Percentiles rank a stretch among this genome's conserved stretches.
phyloP scores from a whole-genome alignment of 1,140 invertebrate genomes.

The Philotrypesis tridentata region DNA sequence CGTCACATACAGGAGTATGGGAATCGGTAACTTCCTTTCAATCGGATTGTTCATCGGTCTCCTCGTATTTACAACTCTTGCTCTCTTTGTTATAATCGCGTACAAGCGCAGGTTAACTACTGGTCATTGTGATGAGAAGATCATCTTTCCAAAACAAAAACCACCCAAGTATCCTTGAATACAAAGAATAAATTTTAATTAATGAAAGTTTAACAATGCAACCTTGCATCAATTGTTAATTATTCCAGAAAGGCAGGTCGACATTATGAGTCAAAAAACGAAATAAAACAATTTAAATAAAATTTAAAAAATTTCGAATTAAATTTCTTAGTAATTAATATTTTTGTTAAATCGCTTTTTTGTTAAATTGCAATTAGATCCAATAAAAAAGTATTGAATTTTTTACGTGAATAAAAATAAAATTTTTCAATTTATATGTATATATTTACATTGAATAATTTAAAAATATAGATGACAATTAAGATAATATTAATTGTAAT shows the following conservation, averaged over 20 bases:
- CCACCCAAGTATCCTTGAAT: neutral
- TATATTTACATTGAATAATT: no score
- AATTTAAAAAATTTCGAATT: neutral
- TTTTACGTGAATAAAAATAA: no score
- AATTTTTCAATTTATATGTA: no score
- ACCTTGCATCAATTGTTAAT: neutral
- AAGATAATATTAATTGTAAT: no score
- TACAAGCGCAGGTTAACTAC: constrained; percentile 14
- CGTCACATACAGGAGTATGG: constrained; percentile 36
- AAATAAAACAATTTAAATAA: no score
- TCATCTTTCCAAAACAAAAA: neutral
- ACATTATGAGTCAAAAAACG: no score
- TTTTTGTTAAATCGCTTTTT: no score
- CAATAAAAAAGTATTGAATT: neutral
- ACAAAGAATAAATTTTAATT: neutral
- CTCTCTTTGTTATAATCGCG: constrained; percentile 12
- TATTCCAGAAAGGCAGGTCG: no score
- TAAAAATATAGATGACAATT: no score
- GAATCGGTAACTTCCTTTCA: neutral
- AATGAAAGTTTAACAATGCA: neutral
- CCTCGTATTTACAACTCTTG: neutral
- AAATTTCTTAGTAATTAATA: no score
- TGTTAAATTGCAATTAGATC: neutral
- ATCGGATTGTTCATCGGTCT: constrained; percentile 3
- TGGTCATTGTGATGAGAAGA: neutral